Percentiles rank a stretch among this genome's conserved stretches.
phyloP scores from a whole-genome alignment of 2,888 invertebrate species.

The Drosophila tripunctata region DNA sequence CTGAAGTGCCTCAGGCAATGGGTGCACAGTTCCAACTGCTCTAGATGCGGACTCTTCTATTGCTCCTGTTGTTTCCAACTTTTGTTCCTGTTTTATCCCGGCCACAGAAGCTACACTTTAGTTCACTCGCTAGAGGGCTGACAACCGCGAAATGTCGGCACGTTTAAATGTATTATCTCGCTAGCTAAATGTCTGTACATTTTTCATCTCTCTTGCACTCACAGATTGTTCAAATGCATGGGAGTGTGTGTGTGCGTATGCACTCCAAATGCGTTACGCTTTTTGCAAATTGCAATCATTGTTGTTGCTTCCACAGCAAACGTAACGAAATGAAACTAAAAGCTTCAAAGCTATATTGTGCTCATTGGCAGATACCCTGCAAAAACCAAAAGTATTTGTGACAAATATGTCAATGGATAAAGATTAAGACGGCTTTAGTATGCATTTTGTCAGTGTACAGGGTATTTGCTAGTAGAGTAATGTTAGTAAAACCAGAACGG shows the following conservation, averaged over 20 bases:
- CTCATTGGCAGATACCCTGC: not conserved
- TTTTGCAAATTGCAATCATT: conserved; percentile 72
- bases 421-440: not conserved
- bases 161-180: conserved; percentile 65
- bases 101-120: conserved; percentile 22
- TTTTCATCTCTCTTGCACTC: conserved; percentile 10
- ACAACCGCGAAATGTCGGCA: conserved; percentile 53
- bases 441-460: not conserved
- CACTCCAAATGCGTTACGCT: conserved; percentile 61
- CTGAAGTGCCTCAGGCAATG: conserved; percentile 6
- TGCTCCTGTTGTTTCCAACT: not conserved
- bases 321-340: conserved; percentile 36
- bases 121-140: conserved; percentile 32
- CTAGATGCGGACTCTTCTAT: not conserved
- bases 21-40: conserved; percentile 6
- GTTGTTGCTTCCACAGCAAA: conserved; percentile 40
- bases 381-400: no score
- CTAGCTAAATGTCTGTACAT: conserved; percentile 36
- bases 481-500: not conserved
- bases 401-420: no score
- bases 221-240: not conserved
- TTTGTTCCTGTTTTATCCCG: not conserved
- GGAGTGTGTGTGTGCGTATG: conserved; percentile 19
- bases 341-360: not conserved
- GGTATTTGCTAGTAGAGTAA: not conserved